A percentile compares a stretch with the other conserved stretches of the same genome.
Evolutionary conservation across 2,888 invertebrate species (phyloP).

Genomic region (Hofmannophila pseudospretella): DNA sequence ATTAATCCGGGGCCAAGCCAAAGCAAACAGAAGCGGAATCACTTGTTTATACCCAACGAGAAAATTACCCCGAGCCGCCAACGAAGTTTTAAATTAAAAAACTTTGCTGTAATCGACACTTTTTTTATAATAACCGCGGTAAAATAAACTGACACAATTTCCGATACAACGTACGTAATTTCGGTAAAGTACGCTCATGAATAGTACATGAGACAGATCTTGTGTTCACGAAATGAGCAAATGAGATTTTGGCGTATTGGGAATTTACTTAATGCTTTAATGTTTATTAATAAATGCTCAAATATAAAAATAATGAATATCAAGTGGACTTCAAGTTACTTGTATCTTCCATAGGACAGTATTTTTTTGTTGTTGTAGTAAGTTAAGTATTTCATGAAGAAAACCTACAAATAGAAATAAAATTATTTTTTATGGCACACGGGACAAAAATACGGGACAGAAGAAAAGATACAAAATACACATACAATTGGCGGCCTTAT

Average conservation of each 20-base stretch:
- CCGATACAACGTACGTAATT: neutral
- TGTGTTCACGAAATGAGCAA: neutral
- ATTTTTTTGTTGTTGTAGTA: too few species aligned
- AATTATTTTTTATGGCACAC: too few species aligned
- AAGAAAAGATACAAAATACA: too few species aligned
- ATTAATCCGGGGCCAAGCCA: conserved; percentile 3
- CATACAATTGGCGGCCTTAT: too few species aligned
- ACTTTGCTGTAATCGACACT: conserved; percentile 25
- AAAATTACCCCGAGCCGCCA: conserved; percentile 20
- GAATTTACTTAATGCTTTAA: too few species aligned
- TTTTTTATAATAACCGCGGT: neutral
- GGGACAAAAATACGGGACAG: too few species aligned
- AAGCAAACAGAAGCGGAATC: neutral
- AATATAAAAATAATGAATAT: too few species aligned
- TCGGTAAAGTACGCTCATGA: neutral
- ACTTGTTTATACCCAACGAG: conserved; percentile 16
- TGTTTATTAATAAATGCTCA: too few species aligned
- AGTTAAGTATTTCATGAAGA: too few species aligned
- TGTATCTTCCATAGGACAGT: too few species aligned
- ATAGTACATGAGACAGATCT: neutral
- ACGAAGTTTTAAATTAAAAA: conserved; percentile 39
- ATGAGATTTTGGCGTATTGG: neutral
- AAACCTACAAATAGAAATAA: too few species aligned
- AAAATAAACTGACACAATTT: neutral
- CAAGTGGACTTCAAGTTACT: too few species aligned